Evolutionary conservation across 2,888 invertebrate genomes (phyloP).

Genomic region (Mermis nigrescens): DNA sequence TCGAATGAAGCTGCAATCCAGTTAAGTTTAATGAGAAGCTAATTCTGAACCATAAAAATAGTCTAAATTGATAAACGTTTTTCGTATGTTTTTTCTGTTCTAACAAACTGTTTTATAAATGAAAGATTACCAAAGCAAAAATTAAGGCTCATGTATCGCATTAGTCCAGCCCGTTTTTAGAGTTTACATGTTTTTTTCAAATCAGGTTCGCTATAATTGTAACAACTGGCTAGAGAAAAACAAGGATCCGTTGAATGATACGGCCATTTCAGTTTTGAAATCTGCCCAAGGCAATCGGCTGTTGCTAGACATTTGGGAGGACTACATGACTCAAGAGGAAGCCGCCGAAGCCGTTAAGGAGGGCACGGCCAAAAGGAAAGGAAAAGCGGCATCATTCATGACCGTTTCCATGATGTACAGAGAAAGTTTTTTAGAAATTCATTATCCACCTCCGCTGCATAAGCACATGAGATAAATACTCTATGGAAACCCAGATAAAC

Average conservation of each 20-base stretch:
- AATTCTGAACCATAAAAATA: no score
- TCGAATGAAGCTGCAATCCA: no score
- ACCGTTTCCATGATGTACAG: slow-evolving; percentile 97
- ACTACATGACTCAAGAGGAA: slow-evolving; percentile 31
- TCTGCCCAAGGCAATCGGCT: slow-evolving; percentile 23
- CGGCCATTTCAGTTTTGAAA: slow-evolving; percentile 64
- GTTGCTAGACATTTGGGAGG: slow-evolving; percentile 25
- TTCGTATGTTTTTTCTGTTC: no score
- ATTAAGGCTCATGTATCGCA: no score
- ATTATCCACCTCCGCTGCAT: not conserved
- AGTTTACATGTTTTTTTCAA: no score
- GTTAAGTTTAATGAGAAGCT: no score
- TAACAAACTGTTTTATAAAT: no score
- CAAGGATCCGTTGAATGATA: slow-evolving; percentile 99
- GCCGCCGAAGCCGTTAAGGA: slow-evolving; percentile 18
- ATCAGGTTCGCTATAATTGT: slow-evolving; percentile 85
- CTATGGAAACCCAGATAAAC: no score
- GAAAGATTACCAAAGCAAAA: no score
- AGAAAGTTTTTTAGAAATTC: slow-evolving; percentile 37
- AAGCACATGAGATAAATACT: no score
- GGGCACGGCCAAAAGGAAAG: slow-evolving; percentile 25
- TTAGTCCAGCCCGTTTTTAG: no score
- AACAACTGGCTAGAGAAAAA: slow-evolving; percentile 99
- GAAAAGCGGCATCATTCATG: slow-evolving; percentile 50
- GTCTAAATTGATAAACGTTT: no score